phyloP scores from a whole-genome alignment of 1,140 invertebrate species.

The Atta colombica region DNA sequence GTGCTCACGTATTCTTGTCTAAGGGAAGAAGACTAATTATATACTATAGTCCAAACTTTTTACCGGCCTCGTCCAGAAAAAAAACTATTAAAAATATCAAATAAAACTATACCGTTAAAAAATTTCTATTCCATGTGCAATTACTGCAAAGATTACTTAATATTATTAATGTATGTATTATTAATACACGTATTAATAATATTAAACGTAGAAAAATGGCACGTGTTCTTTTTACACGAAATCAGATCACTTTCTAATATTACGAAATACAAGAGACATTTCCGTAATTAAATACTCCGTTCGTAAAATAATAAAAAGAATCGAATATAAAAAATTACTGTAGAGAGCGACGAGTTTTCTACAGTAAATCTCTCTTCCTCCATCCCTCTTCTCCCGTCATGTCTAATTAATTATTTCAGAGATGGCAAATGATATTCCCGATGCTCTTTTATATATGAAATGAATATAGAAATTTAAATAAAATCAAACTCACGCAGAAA shows the following conservation, averaged over 20 bases:
- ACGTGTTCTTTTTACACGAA: background rate
- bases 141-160: background rate
- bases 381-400: background rate
- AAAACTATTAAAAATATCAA: background rate
- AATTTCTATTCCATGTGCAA: background rate
- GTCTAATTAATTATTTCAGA: slow-evolving; percentile 30
- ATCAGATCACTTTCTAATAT: background rate
- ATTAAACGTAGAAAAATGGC: background rate
- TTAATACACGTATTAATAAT: background rate
- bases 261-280: background rate
- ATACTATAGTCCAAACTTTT: background rate
- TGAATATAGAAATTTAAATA: background rate
- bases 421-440: background rate
- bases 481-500: background rate
- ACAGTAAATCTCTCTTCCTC: background rate
- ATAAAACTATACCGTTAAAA: background rate
- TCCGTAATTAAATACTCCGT: slow-evolving; percentile 9
- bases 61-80: background rate
- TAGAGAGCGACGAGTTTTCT: background rate
- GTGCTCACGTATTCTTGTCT: background rate
- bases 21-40: slow-evolving; percentile 16
- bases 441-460: background rate
- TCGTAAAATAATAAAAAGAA: background rate
- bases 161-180: too few species aligned
- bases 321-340: slow-evolving; percentile 2